phyloP scores from a whole-genome alignment of 30 jellyfish, hydroid and myxozoan species.

The Aurelia sp. region DNA sequence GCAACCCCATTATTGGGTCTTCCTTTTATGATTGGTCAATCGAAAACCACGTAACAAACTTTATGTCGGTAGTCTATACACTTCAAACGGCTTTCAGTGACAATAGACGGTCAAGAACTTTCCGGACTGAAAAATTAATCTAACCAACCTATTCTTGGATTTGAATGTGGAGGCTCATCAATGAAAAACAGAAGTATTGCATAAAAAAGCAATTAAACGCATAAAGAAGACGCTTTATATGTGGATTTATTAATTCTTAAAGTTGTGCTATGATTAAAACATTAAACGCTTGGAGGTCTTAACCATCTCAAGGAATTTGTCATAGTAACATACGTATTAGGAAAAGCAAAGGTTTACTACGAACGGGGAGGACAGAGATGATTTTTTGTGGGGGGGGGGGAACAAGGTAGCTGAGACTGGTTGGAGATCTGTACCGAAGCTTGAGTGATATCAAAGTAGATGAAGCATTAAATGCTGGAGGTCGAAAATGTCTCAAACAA shows the following conservation, averaged over 20 bases:
- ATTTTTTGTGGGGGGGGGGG: too few relatives aligned
- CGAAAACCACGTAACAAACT: conserved; percentile 18
- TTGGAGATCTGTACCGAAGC: too few relatives aligned
- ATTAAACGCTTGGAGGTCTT: background rate
- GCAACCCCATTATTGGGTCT: background rate
- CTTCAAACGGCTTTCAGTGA: conserved; percentile 52
- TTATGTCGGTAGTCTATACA: conserved; percentile 33
- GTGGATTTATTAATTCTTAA: conserved; percentile 49
- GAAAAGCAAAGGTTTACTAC: too few relatives aligned
- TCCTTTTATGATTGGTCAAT: conserved; percentile 28
- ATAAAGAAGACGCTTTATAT: conserved; percentile 22
- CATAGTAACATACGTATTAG: background rate
- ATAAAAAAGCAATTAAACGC: conserved; percentile 21
- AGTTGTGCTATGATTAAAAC: conserved; percentile 37
- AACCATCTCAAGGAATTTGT: background rate
- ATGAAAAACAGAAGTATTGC: conserved; percentile 52
- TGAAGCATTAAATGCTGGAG: too few relatives aligned
- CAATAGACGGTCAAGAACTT: conserved; percentile 47
- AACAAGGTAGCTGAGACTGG: too few relatives aligned
- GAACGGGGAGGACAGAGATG: too few relatives aligned
- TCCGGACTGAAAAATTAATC: conserved; percentile 56
- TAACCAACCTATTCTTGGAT: conserved; percentile 52
- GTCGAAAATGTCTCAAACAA: too few relatives aligned
- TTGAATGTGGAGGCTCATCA: conserved; percentile 49
- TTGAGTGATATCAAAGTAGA: too few relatives aligned